Evolutionary conservation across 2,888 invertebrate genomes (phyloP).

Genomic region (Diadegma fenestrale): DNA sequence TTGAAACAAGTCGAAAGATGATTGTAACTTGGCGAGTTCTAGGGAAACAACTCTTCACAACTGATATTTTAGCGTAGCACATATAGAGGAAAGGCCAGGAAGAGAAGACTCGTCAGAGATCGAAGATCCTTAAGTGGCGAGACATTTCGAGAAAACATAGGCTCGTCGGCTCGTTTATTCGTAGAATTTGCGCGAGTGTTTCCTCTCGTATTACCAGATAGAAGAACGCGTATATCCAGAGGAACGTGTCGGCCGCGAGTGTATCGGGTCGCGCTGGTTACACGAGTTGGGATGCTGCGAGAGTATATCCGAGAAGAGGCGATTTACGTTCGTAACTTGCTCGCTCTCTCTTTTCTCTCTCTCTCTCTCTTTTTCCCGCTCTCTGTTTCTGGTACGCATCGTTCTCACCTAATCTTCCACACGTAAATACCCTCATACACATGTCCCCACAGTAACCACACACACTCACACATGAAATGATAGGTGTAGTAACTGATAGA

Average conservation of each 20-base stretch:
- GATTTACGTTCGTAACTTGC: slow-evolving; percentile 59
- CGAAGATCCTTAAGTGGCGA: slow-evolving; percentile 31
- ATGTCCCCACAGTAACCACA: background rate
- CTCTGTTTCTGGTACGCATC: slow-evolving; percentile 34
- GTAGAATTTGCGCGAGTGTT: slow-evolving; percentile 55
- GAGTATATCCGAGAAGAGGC: slow-evolving; percentile 49
- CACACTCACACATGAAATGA: slow-evolving; percentile 22
- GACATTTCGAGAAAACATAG: slow-evolving; percentile 29
- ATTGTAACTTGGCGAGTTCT: background rate
- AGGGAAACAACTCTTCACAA: background rate
- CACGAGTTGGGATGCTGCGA: slow-evolving; percentile 63
- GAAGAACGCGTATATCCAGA: slow-evolving; percentile 58
- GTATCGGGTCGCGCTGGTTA: slow-evolving; percentile 61
- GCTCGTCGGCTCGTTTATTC: slow-evolving; percentile 51
- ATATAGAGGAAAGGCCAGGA: slow-evolving; percentile 8
- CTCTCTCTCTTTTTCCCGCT: slow-evolving; percentile 14
- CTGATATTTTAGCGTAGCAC: slow-evolving; percentile 9
- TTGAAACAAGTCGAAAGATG: background rate
- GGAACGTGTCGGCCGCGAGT: slow-evolving; percentile 53
- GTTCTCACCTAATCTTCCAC: slow-evolving; percentile 48
- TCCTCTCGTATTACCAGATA: slow-evolving; percentile 66
- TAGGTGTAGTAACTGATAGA: slow-evolving; percentile 56
- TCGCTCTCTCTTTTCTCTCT: slow-evolving; percentile 13
- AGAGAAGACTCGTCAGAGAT: slow-evolving; percentile 30
- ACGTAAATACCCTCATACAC: slow-evolving; percentile 34